phyloP scores from a whole-genome alignment of 2,888 invertebrate species.

The Dusona sp. region DNA sequence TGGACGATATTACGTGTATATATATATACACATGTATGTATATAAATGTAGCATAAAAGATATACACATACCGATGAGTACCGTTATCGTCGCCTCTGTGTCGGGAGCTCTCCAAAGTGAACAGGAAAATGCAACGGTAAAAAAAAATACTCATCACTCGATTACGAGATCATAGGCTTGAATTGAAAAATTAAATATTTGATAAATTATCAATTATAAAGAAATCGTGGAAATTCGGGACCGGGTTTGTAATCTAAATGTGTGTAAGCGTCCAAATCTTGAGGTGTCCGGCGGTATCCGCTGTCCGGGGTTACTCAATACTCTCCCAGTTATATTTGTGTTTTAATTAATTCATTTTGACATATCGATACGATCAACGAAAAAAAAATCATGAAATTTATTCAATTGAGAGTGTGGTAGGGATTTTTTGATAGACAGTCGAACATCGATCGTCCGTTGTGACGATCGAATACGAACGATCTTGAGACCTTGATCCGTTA shows the following conservation, averaged over 20 bases:
- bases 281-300: too few relatives aligned
- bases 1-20: conserved; percentile 27
- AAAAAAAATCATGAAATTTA: background rate
- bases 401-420: background rate
- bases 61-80: conserved; percentile 60
- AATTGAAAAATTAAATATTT: background rate
- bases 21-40: conserved; percentile 22
- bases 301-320: too few relatives aligned
- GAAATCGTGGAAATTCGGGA: too few relatives aligned
- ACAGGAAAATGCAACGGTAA: conserved; percentile 79
- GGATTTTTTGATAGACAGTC: background rate
- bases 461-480: conserved; percentile 76
- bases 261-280: background rate
- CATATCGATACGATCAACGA: background rate
- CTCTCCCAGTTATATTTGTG: background rate
- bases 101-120: conserved; percentile 65
- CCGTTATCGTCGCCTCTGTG: conserved; percentile 68
- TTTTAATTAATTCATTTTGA: background rate
- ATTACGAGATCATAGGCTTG: conserved; percentile 12
- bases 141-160: conserved; percentile 63
- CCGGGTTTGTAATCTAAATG: too few relatives aligned
- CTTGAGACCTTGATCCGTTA: conserved; percentile 71
- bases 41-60: conserved; percentile 43
- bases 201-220: background rate
- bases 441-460: conserved; percentile 49